Evolutionary conservation across 2,113 vertebrate species (phyloP), one percentile per base, ranked within the genome.

Genomic region (Macrotus californicus): DNA sequence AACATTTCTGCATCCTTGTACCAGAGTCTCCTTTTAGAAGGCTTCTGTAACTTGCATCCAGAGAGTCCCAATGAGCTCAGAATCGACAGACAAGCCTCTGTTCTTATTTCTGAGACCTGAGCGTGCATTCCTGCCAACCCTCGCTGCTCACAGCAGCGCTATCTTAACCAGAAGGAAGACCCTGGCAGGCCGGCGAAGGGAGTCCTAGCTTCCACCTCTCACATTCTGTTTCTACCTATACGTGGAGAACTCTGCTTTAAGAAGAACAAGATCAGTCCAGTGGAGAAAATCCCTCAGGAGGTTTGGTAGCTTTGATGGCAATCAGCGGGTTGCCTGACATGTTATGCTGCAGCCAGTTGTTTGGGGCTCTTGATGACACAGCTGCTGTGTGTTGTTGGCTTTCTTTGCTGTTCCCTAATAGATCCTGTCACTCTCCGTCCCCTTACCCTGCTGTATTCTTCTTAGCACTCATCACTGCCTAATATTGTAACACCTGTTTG

Each of bases 121-220:
- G 6, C 0, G 0, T 3, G 19, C 19, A 3, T 50, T 39, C 26
- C 52, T 54, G n/a, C 21, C 15, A 11, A 5, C 3, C 41, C n/a
- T 21, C 15, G 1, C 54, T 76, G 26, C 18, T 75, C n/a, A 13
- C 43, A 66, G 89, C 4, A 4, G 41, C 7, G 7, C 13, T 4
- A 7, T 18, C 31, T 61, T 66, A 22, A 12, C 31, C 19, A 31
- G 80, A 54, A 94, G 84, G 56, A n/a, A 82, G 88, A 26, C 22
- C 50, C 70, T 56, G 70, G 14, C n/a, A 1, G 70, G 41, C 69
- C 69, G 5, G 29, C 39, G 14, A 36, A 29, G 18, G 24, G 26
- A 76, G 26, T 39, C 72, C 11, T 2, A 43, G 61, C 50, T 41
- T 87, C 80, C 31, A 46, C 56, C 73, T 31, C 41, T 67, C 75